Base-by-base conservation (phyloP, 2,113 vertebrate genomes). In the Empidonax traillii region DNA sequence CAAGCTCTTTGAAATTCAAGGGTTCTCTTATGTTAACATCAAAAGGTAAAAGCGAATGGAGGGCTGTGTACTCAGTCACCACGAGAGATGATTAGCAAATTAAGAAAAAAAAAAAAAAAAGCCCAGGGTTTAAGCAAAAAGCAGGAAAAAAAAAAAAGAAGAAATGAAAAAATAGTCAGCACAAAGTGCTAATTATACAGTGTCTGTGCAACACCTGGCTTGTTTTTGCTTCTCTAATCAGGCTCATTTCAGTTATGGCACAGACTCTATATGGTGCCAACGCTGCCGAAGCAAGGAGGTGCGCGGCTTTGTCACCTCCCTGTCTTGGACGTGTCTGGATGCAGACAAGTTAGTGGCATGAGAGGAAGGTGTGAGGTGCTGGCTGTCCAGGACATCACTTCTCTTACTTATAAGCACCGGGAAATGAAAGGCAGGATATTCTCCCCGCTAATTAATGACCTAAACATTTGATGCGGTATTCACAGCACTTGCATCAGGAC, bases 1-100 rank as follows among this genome's bases (percentile, higher is more conserved):
- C 75, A 77, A 95, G 93, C 97, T 98, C 97, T 98, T 98, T 98
- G 97, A 98, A 98, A 98, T 98, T 98, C 97, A 98, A 97, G 97
- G 97, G 97, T 98, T 98, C 98, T 98, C 97, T 97, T 96, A 97
- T 97, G 94, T 89, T 97, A 97, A 98, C 97, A 98, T 98, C 98
- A 98, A 98, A 98, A 98, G 98, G 97, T 98, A 98, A 97, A 92
- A 98, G 97, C 94, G 2, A 30, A 47, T 37, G 61, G 84, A 93
- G 94, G 93, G 96, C 93, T 98, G 94, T 69, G 92, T 43, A 90
- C 95, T 96, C 85, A 96, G 94, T 71, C 95, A 93, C 95, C 72
- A 41, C 7, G 52, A 97, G 96, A 97, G 96, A 98, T 97, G 97
- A 98, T 98, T 98, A 98, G 97, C 61, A 90, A 97, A 97, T 97